Base-by-base conservation (phyloP, 1,140 invertebrate species). In the Drosophila tristis region DNA sequence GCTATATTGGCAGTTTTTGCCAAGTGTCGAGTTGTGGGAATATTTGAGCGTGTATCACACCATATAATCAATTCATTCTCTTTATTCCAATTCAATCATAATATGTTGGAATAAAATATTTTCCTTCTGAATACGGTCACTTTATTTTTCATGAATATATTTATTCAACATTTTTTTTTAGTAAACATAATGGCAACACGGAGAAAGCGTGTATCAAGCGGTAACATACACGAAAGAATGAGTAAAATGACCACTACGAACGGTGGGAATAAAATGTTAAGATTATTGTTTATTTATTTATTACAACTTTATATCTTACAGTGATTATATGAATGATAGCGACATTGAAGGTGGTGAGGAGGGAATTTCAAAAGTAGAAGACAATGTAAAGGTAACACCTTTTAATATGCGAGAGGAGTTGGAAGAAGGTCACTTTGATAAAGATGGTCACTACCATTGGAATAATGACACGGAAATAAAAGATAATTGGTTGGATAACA, bases 351-450 rank as follows among this genome's bases (percentile, higher is more conserved):
- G 94, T 2, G 94, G 95, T 81, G 94, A 95, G 84, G 94, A 95
- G 4, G 94, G 94, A n/a, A 90, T 92, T 23, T 92, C 92, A n/a
- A 92, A 93, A 57, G 93, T 94, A 68, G 94, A 94, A 87, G 94
- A 94, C 82, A 94, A 94, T 74, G 91, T 92, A 0, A 91, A 91
- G 58, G 97, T 99, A 50, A 99, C 98, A 13, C 98, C 98, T 29
- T 99, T 99, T 92, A 99, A 99, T 92, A 98, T 99, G 97, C 96
- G 97, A 90, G 98, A 99, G 92, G 98, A 99, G 93, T 93, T 99
- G 90, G 97, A 99, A 93, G 97, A 99, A 93, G 98, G 98, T 0
- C 96, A 98, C 92, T 99, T 99, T 94, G 98, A 99, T 92, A 96
- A 95, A 79, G 95, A 98, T 76, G 98, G 98, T 1, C 98, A 97